These are phyloP conservation scores for Tetraneura akinire DNA, from an alignment of 1,140 invertebrate genomes.

Conservation along the genomic window DNA sequence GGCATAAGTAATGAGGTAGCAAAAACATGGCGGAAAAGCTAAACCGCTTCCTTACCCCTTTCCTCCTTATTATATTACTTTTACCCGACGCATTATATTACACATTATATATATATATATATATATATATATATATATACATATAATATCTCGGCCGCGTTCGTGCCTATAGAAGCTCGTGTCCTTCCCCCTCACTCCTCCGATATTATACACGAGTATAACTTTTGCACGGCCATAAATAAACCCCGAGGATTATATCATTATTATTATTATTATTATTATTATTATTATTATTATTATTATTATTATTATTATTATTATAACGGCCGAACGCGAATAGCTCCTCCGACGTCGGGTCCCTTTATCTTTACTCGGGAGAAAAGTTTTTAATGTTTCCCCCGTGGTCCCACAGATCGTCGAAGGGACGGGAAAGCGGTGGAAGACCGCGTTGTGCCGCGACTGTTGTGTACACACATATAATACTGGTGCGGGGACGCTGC, in stretches of 20 bases:
- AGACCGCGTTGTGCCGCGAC: background rate
- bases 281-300: constrained; percentile 43
- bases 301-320: constrained; percentile 45
- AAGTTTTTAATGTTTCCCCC: constrained; percentile 49
- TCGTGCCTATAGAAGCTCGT: background rate
- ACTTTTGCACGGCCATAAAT: constrained; percentile 43
- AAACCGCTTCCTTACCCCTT: constrained; percentile 18
- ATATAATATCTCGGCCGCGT: constrained; percentile 14
- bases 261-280: constrained; percentile 43
- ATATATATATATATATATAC: too few relatives aligned
- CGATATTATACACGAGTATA: background rate
- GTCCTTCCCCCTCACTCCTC: background rate
- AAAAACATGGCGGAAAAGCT: constrained; percentile 51
- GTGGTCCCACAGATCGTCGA: background rate
- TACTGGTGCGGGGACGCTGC: constrained; percentile 27
- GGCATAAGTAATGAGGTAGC: constrained; percentile 51
- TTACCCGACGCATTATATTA: constrained; percentile 41
- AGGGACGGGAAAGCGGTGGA: background rate
- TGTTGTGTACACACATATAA: background rate
- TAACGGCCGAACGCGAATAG: background rate
- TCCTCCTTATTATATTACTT: constrained; percentile 41
- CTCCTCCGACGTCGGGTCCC: constrained; percentile 34
- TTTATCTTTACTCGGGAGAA: constrained; percentile 48
- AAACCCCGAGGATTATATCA: constrained; percentile 49
- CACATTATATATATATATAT: too few relatives aligned